Conservation (phyloP, 30 jellyfish, hydroid and myxozoan species). For the Pseudorhiza aurosa region DNA sequence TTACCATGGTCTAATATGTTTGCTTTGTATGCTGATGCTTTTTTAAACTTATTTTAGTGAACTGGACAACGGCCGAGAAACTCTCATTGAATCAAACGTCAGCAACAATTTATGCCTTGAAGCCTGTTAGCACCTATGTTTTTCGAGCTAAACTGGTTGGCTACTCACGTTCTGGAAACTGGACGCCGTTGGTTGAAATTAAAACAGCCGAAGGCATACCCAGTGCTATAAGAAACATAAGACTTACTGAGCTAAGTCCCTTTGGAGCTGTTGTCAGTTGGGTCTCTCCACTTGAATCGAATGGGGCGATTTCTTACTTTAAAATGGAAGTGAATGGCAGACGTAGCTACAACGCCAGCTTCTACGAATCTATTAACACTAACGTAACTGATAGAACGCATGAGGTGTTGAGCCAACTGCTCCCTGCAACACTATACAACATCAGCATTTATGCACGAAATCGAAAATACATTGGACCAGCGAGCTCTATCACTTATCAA, state of each 20-base stretch:
- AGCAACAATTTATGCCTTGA: neutral
- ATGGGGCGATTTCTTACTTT: slow-evolving; percentile 5
- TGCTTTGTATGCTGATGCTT: too few species aligned
- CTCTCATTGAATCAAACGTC: neutral
- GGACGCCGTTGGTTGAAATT: slow-evolving; percentile 26
- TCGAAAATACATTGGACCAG: neutral
- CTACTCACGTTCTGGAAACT: slow-evolving; percentile 14
- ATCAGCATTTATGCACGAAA: slow-evolving; percentile 15
- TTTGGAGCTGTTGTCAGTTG: slow-evolving; percentile 15
- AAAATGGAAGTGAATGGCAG: slow-evolving; percentile 8
- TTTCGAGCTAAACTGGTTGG: slow-evolving; percentile 47
- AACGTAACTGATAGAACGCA: slow-evolving; percentile 1
- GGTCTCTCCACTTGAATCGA: slow-evolving; percentile 34
- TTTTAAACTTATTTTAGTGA: too few species aligned
- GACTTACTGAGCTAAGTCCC: neutral
- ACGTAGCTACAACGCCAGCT: slow-evolving; percentile 34
- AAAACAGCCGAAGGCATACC: slow-evolving; percentile 57
- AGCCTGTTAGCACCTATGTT: slow-evolving; percentile 8
- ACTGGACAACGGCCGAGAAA: slow-evolving; percentile 8
- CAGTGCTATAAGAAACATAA: slow-evolving; percentile 22
- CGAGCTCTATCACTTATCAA: neutral
- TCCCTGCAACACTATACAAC: slow-evolving; percentile 48
- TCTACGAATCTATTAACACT: neutral
- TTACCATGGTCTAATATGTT: too few species aligned
- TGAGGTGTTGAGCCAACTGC: neutral